phyloP scores from a whole-genome alignment of 2,113 vertebrate species.

The Anolis sagrei region DNA sequence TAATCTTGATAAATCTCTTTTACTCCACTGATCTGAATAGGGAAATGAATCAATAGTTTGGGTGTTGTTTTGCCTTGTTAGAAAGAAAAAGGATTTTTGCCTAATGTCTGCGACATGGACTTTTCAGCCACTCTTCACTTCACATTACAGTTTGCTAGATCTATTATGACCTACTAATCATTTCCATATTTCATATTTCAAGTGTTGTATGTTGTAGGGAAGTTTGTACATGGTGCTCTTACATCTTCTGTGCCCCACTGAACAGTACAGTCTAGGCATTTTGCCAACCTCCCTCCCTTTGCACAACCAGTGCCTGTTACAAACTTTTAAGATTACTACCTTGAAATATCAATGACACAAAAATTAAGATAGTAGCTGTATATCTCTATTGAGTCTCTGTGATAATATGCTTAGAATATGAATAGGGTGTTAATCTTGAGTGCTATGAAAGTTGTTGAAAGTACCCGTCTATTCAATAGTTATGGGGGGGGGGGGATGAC shows the following conservation, averaged over 20 bases:
- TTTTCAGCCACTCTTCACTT: neutral
- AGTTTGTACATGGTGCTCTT: slow-evolving; percentile 7
- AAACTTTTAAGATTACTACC: neutral
- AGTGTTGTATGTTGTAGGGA: neutral
- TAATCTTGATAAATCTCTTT: neutral
- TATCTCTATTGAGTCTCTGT: neutral
- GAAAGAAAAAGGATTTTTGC: neutral
- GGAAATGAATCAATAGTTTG: neutral
- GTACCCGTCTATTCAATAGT: neutral
- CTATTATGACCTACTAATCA: neutral
- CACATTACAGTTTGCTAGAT: slow-evolving; percentile 21
- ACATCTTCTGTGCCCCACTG: neutral
- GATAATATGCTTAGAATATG: neutral
- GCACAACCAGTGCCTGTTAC: neutral
- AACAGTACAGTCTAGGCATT: neutral
- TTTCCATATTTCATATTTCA: neutral
- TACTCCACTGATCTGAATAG: neutral
- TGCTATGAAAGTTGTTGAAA: slow-evolving; percentile 3
- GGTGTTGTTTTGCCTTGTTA: neutral
- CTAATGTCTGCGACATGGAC: neutral
- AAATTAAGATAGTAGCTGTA: neutral
- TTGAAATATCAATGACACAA: slow-evolving; percentile 9
- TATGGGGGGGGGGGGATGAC: slow-evolving; percentile 14
- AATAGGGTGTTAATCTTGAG: neutral
- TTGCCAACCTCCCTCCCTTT: too few relatives aligned